Base-by-base conservation (phyloP, 2,888 invertebrate species). In the Eupithecia pulchellata region DNA sequence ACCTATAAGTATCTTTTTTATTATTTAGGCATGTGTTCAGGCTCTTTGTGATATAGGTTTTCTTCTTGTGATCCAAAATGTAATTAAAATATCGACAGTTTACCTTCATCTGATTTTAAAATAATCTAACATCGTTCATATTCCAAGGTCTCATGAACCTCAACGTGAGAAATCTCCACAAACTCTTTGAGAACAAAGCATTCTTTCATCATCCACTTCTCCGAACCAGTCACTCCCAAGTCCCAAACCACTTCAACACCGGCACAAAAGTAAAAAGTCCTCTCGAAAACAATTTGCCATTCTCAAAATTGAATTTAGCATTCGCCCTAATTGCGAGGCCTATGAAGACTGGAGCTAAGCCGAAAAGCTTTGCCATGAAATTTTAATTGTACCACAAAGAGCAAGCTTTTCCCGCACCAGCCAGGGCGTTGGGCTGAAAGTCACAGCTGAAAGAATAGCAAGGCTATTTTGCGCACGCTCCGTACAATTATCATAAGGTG, bases 331-430 rank as follows among this genome's bases (percentile, higher is more conserved):
- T 78, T 77, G 77, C 71, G 57, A 69, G 72, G 66, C 78, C 78
- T 78, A 76, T 73, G 75, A 76, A 75, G 73, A 69, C 71, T 69
- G 68, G 71, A 72, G 69, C 69, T 75, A 82, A 83, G 79, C 79
- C 81, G 78, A 81, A 84, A 82, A 84, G 83, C 83, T 80, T 85
- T 86, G 77, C 79, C 75, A 79, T 85, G 81, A 84, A 87, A 87
- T 86, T 89, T 89, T 89, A 89, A 89, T 88, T 88, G 84, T 81
- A 81, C 87, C 86, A 80, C 88, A 87, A 88, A 86, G 85, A 84
- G 80, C 73, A 76, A 76, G 76, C 78, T 71, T 71, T 68, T 69
- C 55, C 75, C 68, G 52, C 73, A 63, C 68, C 73, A 69, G 57
- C 32, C 62, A 63, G 67, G 62, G 57, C 36, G 64, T 65, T 30